phyloP scores from a whole-genome alignment of 2,113 vertebrate genomes.

The Chlorodrepanis virens region DNA sequence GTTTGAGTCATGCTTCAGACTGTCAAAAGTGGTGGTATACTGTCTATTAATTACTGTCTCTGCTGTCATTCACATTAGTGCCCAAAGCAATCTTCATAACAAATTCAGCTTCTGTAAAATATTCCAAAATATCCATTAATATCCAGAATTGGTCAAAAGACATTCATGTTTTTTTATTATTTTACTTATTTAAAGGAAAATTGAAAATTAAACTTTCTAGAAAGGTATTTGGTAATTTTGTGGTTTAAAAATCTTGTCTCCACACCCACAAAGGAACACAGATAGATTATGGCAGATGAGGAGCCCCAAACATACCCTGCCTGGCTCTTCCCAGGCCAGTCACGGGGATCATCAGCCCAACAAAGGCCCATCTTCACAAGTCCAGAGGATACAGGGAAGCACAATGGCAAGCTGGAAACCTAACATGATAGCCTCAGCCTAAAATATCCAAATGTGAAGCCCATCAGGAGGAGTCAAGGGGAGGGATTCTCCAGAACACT shows the following conservation, averaged over 20 bases:
- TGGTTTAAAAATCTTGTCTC: not conserved
- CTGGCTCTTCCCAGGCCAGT: not conserved
- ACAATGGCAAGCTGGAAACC: fast-evolving
- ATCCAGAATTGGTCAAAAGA: not conserved
- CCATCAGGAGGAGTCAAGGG: not conserved
- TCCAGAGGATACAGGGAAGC: not conserved
- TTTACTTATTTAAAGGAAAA: not conserved
- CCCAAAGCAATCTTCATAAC: not conserved
- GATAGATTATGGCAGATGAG: not conserved
- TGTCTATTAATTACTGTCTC: not conserved
- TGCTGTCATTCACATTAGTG: not conserved
- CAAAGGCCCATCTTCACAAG: not conserved
- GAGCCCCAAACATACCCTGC: fast-evolving
- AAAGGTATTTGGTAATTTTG: not conserved
- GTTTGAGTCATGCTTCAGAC: not conserved
- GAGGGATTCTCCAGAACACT: not conserved
- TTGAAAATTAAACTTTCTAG: not conserved
- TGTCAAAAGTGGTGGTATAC: not conserved
- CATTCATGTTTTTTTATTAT: fast-evolving
- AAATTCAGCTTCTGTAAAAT: not conserved
- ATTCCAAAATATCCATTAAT: not conserved
- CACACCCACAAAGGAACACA: not conserved
- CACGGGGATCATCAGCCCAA: not conserved
- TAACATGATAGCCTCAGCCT: not conserved
- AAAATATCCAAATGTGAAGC: not conserved